A percentile compares a stretch with the other conserved stretches of the same genome.
Evolutionary conservation across 2,888 invertebrate species (phyloP).

Genomic region (Apantesis nais): DNA sequence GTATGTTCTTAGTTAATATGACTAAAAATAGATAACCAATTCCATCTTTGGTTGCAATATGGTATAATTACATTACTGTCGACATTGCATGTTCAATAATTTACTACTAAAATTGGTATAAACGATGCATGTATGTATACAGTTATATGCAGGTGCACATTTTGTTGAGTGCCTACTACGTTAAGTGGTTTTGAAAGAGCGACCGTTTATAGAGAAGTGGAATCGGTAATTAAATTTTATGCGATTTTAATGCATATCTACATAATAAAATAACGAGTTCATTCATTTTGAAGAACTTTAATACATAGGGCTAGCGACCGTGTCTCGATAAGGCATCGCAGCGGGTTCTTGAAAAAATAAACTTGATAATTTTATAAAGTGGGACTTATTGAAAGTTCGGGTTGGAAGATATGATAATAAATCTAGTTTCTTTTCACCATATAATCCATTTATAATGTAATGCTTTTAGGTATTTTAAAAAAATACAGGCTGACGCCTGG

Average conservation of each 20-base stretch:
- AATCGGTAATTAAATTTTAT: not conserved
- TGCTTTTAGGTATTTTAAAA: no score
- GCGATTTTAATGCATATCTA: not conserved
- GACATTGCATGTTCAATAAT: no score
- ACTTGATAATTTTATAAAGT: not conserved
- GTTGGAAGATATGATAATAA: not conserved
- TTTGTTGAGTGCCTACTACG: not conserved
- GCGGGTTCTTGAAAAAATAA: not conserved
- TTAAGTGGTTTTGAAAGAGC: not conserved
- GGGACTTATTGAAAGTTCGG: not conserved
- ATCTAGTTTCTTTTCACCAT: not conserved
- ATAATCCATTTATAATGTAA: no score
- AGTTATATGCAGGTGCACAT: not conserved
- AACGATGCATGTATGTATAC: not conserved
- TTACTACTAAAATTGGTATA: not conserved
- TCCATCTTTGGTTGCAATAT: no score
- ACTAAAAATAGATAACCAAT: no score
- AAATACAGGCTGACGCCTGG: no score
- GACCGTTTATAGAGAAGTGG: not conserved
- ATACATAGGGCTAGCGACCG: not conserved
- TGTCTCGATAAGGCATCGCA: not conserved
- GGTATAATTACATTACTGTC: no score
- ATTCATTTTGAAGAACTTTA: not conserved
- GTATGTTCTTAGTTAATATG: no score
- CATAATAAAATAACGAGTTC: not conserved